These are phyloP conservation scores for Tapirus terrestris DNA, from an alignment of 2,113 vertebrate genomes.

Conservation along the genomic window DNA sequence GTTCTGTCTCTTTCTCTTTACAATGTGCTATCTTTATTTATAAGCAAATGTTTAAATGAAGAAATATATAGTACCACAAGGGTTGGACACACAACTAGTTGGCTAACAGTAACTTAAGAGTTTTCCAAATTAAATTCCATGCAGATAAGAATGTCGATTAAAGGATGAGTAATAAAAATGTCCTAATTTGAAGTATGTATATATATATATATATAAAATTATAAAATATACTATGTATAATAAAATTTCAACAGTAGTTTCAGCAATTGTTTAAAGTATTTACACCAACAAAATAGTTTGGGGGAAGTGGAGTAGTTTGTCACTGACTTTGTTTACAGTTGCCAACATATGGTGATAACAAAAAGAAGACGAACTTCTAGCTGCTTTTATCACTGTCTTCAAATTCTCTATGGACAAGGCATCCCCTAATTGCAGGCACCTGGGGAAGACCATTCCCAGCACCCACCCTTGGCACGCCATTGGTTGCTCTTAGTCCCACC, in stretches of 20 bases:
- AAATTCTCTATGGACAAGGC: neutral
- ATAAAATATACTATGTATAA: neutral
- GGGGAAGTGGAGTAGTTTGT: neutral
- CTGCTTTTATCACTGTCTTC: neutral
- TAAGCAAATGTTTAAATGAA: neutral
- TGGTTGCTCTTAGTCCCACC: neutral
- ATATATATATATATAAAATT: neutral
- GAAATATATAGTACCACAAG: neutral
- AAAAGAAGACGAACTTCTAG: neutral
- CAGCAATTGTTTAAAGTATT: neutral
- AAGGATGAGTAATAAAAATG: neutral
- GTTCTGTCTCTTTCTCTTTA: neutral
- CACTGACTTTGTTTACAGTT: neutral
- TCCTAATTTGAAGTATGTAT: neutral
- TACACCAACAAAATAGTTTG: neutral
- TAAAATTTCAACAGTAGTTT: neutral
- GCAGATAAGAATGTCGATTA: neutral
- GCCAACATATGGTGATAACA: neutral
- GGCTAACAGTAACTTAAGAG: neutral
- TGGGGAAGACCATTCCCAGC: neutral
- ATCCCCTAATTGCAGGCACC: neutral
- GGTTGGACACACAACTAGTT: neutral
- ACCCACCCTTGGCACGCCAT: neutral
- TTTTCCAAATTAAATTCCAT: conserved; percentile 13
- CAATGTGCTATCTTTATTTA: neutral